Evolutionary conservation across 2,888 invertebrate genomes (phyloP).

Genomic region (Agrilus biguttatus): DNA sequence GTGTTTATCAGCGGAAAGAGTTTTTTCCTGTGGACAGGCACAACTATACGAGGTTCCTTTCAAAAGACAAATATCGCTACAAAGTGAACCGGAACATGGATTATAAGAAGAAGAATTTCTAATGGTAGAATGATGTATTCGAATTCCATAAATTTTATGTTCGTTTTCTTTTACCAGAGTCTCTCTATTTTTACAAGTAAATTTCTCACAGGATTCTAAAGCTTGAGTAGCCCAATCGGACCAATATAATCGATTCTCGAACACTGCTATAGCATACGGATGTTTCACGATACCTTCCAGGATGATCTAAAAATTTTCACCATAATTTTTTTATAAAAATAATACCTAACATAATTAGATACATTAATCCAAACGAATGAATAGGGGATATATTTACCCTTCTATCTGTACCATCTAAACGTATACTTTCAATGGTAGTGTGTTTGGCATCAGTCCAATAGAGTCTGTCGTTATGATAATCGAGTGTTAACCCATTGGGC

Average conservation of each 20-base stretch:
- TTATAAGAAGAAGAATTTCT: conserved; percentile 36
- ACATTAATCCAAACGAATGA: too few species aligned
- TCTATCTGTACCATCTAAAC: conserved; percentile 49
- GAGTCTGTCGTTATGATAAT: conserved; percentile 59
- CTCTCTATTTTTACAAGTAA: conserved; percentile 48
- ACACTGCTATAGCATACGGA: conserved; percentile 73
- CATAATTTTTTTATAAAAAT: neutral
- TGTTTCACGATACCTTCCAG: conserved; percentile 51
- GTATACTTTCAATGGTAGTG: conserved; percentile 47
- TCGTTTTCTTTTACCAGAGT: conserved; percentile 38
- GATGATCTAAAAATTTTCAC: conserved; percentile 21
- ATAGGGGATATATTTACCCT: conserved; percentile 33
- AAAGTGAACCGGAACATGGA: conserved; percentile 48
- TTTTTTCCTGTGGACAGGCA: conserved; percentile 63
- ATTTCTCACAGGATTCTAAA: conserved; percentile 64
- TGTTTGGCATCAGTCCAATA: conserved; percentile 81
- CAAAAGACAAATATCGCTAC: conserved; percentile 67
- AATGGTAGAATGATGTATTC: conserved; percentile 58
- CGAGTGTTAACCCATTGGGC: conserved; percentile 79
- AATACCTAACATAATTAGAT: too few species aligned
- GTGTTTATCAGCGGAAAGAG: conserved; percentile 36
- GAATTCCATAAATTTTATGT: conserved; percentile 45
- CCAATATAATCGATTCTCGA: conserved; percentile 82
- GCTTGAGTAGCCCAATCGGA: conserved; percentile 72
- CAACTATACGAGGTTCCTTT: conserved; percentile 45